These are phyloP conservation scores for Lepidocyrtinus sp. DNA, from an alignment of 2,888 invertebrate species.

Conservation along the genomic window DNA sequence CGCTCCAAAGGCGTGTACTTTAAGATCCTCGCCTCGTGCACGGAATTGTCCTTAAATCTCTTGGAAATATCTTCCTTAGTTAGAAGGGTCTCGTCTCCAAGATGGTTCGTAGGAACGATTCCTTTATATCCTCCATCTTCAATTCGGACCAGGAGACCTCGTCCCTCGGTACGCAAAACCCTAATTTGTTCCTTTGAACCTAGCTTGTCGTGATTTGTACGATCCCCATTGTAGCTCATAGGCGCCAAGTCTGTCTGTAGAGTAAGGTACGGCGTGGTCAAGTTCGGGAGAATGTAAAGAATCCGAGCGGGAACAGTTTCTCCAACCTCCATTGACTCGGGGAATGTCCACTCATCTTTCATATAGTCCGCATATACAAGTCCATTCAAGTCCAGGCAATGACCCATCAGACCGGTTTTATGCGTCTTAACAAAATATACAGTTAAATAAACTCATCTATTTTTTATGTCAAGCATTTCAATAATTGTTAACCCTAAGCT, in stretches of 20 bases:
- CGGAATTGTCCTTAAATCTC: conserved; percentile 48
- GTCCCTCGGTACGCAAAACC: conserved; percentile 47
- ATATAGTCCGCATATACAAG: conserved; percentile 71
- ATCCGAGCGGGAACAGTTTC: conserved; percentile 45
- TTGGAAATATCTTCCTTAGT: conserved; percentile 51
- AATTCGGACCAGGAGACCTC: conserved; percentile 56
- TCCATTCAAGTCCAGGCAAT: conserved; percentile 72
- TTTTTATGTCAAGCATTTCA: neutral
- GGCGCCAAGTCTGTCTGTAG: conserved; percentile 42
- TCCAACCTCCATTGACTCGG: conserved; percentile 59
- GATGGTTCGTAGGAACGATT: conserved; percentile 45
- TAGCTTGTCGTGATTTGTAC: neutral
- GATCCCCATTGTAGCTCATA: conserved; percentile 16
- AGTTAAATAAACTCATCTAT: neutral
- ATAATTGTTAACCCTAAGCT: neutral
- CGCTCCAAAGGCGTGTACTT: conserved; percentile 57
- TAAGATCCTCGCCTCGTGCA: conserved; percentile 52
- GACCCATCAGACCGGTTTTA: conserved; percentile 63
- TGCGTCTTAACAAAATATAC: conserved; percentile 51
- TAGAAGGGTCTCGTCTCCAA: conserved; percentile 50
- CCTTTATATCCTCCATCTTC: conserved; percentile 50
- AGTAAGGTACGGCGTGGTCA: conserved; percentile 59
- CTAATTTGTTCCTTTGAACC: conserved; percentile 26
- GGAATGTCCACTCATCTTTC: conserved; percentile 71
- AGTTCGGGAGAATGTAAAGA: conserved; percentile 59